Percentiles rank a stretch among this genome's conserved stretches.
These are phyloP conservation scores for Rhingia rostrata DNA, from an alignment of 2,888 invertebrate species.

Conservation along the genomic window DNA sequence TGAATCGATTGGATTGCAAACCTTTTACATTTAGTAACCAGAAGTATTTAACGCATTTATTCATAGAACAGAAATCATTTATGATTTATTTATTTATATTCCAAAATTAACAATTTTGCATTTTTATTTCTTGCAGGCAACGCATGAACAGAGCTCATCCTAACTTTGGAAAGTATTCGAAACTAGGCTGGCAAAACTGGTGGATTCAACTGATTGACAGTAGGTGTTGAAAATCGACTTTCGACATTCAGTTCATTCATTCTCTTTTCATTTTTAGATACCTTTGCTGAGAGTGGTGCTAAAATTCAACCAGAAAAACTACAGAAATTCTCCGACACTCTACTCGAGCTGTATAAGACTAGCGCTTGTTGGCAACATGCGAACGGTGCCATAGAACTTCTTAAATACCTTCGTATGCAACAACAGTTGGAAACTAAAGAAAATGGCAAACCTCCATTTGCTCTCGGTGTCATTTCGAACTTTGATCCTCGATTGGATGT, in stretches of 20 bases:
- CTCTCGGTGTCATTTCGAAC: conserved; percentile 92
- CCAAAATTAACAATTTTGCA: not conserved
- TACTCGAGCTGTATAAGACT: conserved; percentile 89
- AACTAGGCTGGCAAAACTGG: conserved; percentile 91
- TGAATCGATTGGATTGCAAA: too few relatives aligned
- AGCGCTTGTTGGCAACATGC: conserved; percentile 89
- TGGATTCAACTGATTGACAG: conserved; percentile 86
- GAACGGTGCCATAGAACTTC: conserved; percentile 86
- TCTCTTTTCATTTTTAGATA: conserved; percentile 75
- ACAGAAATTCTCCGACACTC: conserved; percentile 84
- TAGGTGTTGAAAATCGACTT: conserved; percentile 67
- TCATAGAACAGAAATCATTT: too few relatives aligned
- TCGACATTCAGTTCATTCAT: not conserved
- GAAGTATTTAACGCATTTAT: too few relatives aligned
- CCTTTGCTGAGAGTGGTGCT: conserved; percentile 80
- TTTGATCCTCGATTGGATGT: conserved; percentile 91
- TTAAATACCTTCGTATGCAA: conserved; percentile 84
- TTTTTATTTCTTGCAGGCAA: conserved; percentile 77
- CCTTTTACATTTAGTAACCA: too few relatives aligned
- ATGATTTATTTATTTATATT: too few relatives aligned
- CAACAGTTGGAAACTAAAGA: conserved; percentile 76
- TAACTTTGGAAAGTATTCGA: conserved; percentile 89
- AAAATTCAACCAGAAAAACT: conserved; percentile 82
- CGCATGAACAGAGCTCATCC: conserved; percentile 88
- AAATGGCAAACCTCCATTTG: conserved; percentile 75